Base-by-base conservation (phyloP, 92 coral and sea anemone genomes). In the Palythoa grandis region DNA sequence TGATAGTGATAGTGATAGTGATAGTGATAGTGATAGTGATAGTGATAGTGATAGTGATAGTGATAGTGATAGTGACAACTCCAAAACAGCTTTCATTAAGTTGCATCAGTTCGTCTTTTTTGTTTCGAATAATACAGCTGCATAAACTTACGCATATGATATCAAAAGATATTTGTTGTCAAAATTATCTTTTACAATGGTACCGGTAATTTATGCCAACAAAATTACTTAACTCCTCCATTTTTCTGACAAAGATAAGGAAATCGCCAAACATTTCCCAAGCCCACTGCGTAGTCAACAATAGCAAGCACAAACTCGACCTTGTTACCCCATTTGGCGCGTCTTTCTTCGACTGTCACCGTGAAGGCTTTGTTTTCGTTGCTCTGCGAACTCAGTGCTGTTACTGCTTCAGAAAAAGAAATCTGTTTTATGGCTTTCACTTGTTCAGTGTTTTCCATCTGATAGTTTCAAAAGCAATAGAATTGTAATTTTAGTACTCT, bases 211-310 rank as follows among this genome's bases (percentile, higher is more conserved):
- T n/a, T n/a, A n/a, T 40, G 47, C 47, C 47, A 40, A 40, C 47
- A 40, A 40, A 40, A 61, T 61, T 11, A 54, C 83, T 58, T 78
- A 78, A 71, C 83, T 39, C 83, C 83, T 78, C 83, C 83, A 37
- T 78, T 61, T 78, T 78, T 78, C 53, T 78, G 83, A 22, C 83
- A 78, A 20, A 78, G 72, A 39, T 78, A 78, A 57, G 83, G 83
- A 22, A 78, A 78, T 38, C 83, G 83, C 83, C 83, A 78, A 37
- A 78, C 39, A 13, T 78, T 78, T 60, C 83, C 83, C 70, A 78
- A 39, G 1, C 83, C 83, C 0, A 78, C 83, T 29, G 83, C 72
- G 52, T 78, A 78, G 0, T 71, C 83, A 60, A 78, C 71, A n/a
- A 78, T 78, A 2, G 83, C 83, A 15, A 78, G 83, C 19, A 78